Base-by-base conservation (phyloP, 2,113 vertebrate species). In the Megalops atlanticus region DNA sequence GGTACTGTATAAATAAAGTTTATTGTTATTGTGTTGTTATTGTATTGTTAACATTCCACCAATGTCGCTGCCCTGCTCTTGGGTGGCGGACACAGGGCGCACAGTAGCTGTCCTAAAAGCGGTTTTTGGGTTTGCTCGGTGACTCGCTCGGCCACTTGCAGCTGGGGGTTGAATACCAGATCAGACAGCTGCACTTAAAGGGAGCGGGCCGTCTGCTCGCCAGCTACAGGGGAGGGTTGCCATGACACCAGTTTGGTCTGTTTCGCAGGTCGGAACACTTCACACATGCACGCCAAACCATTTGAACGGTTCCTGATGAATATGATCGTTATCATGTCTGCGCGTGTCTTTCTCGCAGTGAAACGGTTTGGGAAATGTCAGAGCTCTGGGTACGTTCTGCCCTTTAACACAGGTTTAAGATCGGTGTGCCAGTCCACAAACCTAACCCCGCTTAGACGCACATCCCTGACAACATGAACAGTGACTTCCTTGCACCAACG, bases 221-320 rank as follows among this genome's bases (percentile, higher is more conserved):
- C 35, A 47, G 69, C 81, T 84, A 80, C 85, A 84, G 84, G 80
- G 84, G 64, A 78, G 35, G 0, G 80, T 89, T 89, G 74, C 88
- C 82, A 89, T 89, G 88, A 77, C 86, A 47, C 72, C 85, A 39
- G 79, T 72, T 33, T 77, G 79, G 77, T 70, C 41, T 43, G n/a
- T n/a, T n/a, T 27, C 64, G 35, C 71, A 70, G 14, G 31, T 27
- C 58, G 27, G 58, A 64, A 64, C 58, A 64, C 58, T 64, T 45
- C 43, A 64, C 27, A 64, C 58, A 64, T 27, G n/a, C 31, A 31
- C 58, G 31, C 31, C 7, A 45, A 45, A 45, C 43, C 43, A 10
- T 45, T 45, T 45, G 43, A 10, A 45, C 14, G n/a, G n/a, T n/a
- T n/a, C n/a, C n/a, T n/a, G n/a, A n/a, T n/a, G n/a, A n/a, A n/a